Conservation (phyloP, 2,797 vertebrate genomes). For the Cossypha polioptera region DNA sequence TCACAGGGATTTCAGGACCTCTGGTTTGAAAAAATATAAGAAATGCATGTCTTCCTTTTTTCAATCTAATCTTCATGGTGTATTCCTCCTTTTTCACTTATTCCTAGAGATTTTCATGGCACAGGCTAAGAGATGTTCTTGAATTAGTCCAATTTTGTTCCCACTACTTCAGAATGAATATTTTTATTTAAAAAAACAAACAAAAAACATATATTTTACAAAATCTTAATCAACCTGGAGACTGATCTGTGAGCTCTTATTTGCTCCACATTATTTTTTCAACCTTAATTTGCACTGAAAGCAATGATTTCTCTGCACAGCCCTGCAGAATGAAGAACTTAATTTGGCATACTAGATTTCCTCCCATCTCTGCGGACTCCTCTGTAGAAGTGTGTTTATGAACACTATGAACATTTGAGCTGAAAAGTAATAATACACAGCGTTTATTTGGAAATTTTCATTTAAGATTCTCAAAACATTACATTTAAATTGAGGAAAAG, state of each 20-base stretch:
- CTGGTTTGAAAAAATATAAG: background rate
- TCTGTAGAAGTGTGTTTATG: background rate
- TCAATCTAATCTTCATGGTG: background rate
- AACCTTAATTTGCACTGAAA: background rate
- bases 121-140: background rate
- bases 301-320: background rate
- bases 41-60: background rate
- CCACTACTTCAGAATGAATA: background rate
- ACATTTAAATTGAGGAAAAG: background rate
- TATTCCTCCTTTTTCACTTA: background rate
- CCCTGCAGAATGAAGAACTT: background rate
- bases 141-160: background rate
- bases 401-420: background rate
- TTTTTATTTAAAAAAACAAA: background rate
- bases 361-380: background rate
- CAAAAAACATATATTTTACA: background rate
- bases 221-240: background rate
- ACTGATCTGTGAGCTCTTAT: background rate
- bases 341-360: background rate
- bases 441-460: background rate
- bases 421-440: background rate
- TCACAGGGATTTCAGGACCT: background rate
- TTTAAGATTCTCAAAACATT: slow-evolving; percentile 2
- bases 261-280: background rate
- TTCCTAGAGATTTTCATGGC: background rate